Base-by-base conservation (phyloP, 2,113 vertebrate genomes). In the Clarias gariepinus region DNA sequence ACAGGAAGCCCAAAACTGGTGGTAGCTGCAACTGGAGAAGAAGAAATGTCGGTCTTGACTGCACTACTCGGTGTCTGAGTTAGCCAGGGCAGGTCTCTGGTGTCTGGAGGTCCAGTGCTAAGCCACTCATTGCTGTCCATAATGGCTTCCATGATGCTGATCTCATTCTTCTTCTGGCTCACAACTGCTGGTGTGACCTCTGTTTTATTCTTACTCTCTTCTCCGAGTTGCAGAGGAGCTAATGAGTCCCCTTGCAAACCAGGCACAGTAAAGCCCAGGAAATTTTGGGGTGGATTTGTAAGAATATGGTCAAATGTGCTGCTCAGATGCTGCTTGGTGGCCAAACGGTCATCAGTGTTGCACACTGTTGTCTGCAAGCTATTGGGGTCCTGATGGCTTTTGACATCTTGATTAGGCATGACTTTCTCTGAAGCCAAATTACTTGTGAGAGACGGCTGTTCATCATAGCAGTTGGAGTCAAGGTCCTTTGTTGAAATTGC, bases 81-180 rank as follows among this genome's bases (percentile, higher is more conserved):
- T 83, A 92, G 84, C 92, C 92, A 88, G 90, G 86, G 92, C 87
- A 79, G 89, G 81, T 77, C 90, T 80, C 81, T 89, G 88, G 64
- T 85, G 9, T 94, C 94, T 5, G 88, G 91, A 25, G 57, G 78
- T 19, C 85, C 79, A 3, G 85, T 82, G 8, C 81, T 89, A 64
- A 95, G 92, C 94, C 95, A 94, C 84, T 95, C 94, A 15, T 95
- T 95, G 83, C 92, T 88, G 85, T 95, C 94, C 94, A 95, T 95
- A 6, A 94, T 95, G 2, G 95, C 94, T 76, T 95, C 95, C 94
- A 94, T 95, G 58, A 94, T 95, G 85, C 91, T 95, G 36, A 95
- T 95, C 89, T 95, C 94, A 2, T 93, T 92, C 74, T 90, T 94
- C 83, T 92, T 89, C 3, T 21, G 52, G n/a, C 82, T 90, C 28